Base-by-base conservation (phyloP, 2,113 vertebrate species). In the Epinephelus fuscoguttatus region DNA sequence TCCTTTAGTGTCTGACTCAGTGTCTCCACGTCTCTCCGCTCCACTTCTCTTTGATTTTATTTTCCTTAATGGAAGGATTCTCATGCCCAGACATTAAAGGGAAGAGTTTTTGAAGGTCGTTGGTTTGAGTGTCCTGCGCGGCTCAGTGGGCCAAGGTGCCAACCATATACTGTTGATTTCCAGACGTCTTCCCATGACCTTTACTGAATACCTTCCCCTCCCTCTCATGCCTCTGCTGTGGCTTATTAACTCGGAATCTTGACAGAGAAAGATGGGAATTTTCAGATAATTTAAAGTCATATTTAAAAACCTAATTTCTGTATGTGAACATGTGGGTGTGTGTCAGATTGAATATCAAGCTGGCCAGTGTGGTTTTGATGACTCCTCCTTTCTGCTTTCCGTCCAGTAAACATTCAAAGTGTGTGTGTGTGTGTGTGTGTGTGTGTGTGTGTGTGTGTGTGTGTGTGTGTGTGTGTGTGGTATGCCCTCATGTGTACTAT, bases 1-100 rank as follows among this genome's bases (percentile, higher is more conserved):
- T 67, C 49, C 19, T 78, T 69, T 5, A 33, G 42, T 57, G 30
- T 61, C 77, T 92, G 87, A 89, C 82, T 90, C 81, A 90, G 6
- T 10, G 1, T 80, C 55, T 85, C 87, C 62, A 21, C 13, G 27
- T 50, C 52, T 73, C 40, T 78, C 42, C 19, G 6, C 62, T 78
- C 7, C 49, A 12, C 71, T 90, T 25, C 49, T 84, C 73, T 86
- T 67, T 71, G 14, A 75, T 87, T 78, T 78, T 42, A 78, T 85
- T 91, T 84, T 37, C 84, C 80, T 18, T 17, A 25, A 52, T 78
- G 74, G 64, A 79, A 79, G 37, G 27, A 80, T 66, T 71, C 77
- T 68, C 69, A 45, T 75, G 27, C 52, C 49, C 77, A 86, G 70
- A 62, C 63, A 37, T 70, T 59, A 17, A 50, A 82, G 40, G n/a